phyloP scores from a whole-genome alignment of 2,888 invertebrate genomes.

The Xylophagus ater region DNA sequence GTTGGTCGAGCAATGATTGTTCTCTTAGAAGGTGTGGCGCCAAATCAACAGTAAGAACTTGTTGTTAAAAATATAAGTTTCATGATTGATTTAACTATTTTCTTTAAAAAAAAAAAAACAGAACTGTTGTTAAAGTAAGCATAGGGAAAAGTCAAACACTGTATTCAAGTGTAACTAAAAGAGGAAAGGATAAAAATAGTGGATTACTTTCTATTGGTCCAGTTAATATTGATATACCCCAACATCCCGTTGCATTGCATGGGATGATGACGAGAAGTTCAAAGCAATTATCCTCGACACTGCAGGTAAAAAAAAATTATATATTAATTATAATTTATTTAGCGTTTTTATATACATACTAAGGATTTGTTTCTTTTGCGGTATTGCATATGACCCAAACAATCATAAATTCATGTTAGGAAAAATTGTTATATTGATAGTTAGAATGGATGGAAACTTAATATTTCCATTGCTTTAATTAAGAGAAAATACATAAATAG shows the following conservation, averaged over 20 bases:
- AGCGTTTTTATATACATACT: neutral
- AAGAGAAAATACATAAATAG: no score
- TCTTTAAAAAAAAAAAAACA: slow-evolving; percentile 27
- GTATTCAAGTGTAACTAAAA: slow-evolving; percentile 72
- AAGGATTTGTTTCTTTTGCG: neutral
- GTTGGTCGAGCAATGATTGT: slow-evolving; percentile 88
- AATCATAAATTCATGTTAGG: no score
- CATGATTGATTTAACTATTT: slow-evolving; percentile 8
- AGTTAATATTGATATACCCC: slow-evolving; percentile 90
- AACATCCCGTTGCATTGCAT: slow-evolving; percentile 94
- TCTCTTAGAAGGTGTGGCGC: slow-evolving; percentile 78
- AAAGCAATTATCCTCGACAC: slow-evolving; percentile 80
- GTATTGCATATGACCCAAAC: no score
- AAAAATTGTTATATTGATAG: no score
- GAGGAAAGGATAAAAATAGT: slow-evolving; percentile 67
- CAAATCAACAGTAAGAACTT: slow-evolving; percentile 67
- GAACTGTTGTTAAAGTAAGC: slow-evolving; percentile 86
- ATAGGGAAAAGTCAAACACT: slow-evolving; percentile 87
- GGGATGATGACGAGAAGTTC: slow-evolving; percentile 96
- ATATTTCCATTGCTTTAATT: no score
- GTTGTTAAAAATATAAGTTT: slow-evolving; percentile 1
- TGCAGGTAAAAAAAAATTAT: slow-evolving; percentile 54
- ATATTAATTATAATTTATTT: neutral
- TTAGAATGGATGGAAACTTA: no score
- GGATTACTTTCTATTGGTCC: slow-evolving; percentile 77